A percentile compares a stretch with the other conserved stretches of the same genome.
Evolutionary conservation across 2,113 vertebrate genomes (phyloP).

Genomic region (Boleophthalmus pectinirostris): DNA sequence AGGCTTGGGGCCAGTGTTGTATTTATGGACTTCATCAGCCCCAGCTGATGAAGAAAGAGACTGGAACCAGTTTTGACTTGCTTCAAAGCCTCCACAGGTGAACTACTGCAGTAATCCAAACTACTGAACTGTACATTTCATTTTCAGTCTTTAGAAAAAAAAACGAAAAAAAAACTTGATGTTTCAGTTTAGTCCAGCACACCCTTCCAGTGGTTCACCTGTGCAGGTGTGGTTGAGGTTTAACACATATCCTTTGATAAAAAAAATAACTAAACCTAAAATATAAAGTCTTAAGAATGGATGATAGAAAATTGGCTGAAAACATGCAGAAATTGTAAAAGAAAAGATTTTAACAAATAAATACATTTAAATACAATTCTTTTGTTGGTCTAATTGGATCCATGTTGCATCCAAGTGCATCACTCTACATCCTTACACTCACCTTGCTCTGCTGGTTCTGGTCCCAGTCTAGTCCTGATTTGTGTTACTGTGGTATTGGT

Average conservation of each 20-base stretch:
- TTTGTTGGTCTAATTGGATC: background rate
- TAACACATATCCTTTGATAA: background rate
- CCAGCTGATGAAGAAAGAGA: background rate
- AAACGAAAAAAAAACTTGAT: too few relatives aligned
- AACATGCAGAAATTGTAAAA: background rate
- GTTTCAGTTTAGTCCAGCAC: background rate
- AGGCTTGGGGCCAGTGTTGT: background rate
- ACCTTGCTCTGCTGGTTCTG: constrained; percentile 1
- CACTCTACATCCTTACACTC: background rate
- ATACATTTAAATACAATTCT: background rate
- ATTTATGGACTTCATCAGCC: background rate
- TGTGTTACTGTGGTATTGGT: background rate
- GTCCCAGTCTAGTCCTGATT: constrained; percentile 2
- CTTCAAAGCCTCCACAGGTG: background rate
- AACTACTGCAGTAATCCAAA: background rate
- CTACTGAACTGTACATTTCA: background rate
- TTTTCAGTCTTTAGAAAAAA: background rate
- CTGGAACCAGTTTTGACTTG: background rate
- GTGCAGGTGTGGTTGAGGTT: background rate
- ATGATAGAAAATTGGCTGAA: background rate
- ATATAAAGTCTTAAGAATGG: background rate
- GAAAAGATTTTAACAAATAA: background rate
- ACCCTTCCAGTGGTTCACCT: background rate
- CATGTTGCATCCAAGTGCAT: background rate
- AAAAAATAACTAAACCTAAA: background rate